Percentiles rank a stretch among this genome's conserved stretches.
Conservation (phyloP, 1,140 invertebrate genomes). For the Musca vetustissima region DNA sequence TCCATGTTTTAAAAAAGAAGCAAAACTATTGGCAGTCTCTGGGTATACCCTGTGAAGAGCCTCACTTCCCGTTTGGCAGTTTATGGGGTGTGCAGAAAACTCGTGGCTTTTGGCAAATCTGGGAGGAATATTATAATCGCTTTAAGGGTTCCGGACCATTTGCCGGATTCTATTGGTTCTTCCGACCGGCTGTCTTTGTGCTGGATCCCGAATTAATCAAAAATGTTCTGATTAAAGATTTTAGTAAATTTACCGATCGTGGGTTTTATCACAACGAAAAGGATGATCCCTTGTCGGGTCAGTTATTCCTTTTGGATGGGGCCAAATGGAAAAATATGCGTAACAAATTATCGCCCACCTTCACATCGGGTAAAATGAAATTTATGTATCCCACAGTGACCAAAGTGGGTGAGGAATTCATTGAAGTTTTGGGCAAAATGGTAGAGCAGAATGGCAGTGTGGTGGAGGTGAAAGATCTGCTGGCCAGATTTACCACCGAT, state of each 20-base stretch:
- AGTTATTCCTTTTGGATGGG: slow-evolving; percentile 56
- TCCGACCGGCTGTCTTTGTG: slow-evolving; percentile 56
- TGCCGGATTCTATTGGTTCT: slow-evolving; percentile 55
- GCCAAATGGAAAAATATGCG: slow-evolving; percentile 60
- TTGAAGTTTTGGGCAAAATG: slow-evolving; percentile 24
- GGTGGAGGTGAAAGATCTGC: slow-evolving; percentile 38
- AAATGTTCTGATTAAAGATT: slow-evolving; percentile 63
- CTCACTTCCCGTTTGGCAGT: slow-evolving; percentile 45
- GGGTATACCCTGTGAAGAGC: slow-evolving; percentile 55
- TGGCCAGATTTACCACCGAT: slow-evolving; percentile 46
- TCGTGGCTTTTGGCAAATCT: slow-evolving; percentile 32
- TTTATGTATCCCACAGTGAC: slow-evolving; percentile 57
- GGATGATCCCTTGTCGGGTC: slow-evolving; percentile 57
- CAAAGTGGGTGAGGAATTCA: slow-evolving; percentile 48
- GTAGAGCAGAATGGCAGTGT: neutral
- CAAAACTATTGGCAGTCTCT: slow-evolving; percentile 51
- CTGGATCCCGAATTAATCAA: slow-evolving; percentile 64
- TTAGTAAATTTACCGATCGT: slow-evolving; percentile 59
- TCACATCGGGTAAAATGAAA: slow-evolving; percentile 63
- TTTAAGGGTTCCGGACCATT: slow-evolving; percentile 42
- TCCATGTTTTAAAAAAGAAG: slow-evolving; percentile 26
- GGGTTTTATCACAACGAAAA: slow-evolving; percentile 56
- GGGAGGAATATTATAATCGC: slow-evolving; percentile 43
- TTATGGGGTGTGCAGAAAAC: slow-evolving; percentile 32
- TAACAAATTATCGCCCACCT: slow-evolving; percentile 59